Conservation (phyloP, 2,113 vertebrate species). For the Cacatua alba region DNA sequence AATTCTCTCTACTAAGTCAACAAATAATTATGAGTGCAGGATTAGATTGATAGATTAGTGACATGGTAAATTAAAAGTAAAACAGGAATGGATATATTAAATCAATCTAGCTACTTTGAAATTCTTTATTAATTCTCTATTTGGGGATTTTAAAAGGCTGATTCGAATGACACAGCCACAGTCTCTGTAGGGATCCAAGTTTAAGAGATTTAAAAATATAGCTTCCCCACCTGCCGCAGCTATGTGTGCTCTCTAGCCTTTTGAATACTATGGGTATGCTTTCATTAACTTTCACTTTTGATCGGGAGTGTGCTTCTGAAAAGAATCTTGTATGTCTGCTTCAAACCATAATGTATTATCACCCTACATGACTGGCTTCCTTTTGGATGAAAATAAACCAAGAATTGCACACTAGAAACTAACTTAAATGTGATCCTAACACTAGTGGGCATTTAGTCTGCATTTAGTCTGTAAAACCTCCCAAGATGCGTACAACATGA, state of each 20-base stretch:
- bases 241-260: not conserved
- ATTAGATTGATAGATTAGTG: constrained; percentile 67
- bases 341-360: not conserved
- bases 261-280: not conserved
- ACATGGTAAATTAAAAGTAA: constrained; percentile 62
- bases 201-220: not conserved
- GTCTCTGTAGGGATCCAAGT: not conserved
- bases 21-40: constrained; percentile 67
- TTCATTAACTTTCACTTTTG: not conserved
- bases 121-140: constrained; percentile 51
- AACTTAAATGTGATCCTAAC: not conserved
- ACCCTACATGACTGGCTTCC: not conserved
- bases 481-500: not conserved
- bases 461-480: not conserved
- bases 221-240: fast-evolving
- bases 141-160: constrained; percentile 25
- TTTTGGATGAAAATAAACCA: not conserved
- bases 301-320: not conserved
- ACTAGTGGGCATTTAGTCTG: not conserved
- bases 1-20: constrained; percentile 64
- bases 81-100: constrained; percentile 47
- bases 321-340: not conserved
- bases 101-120: constrained; percentile 46
- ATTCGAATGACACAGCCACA: not conserved
- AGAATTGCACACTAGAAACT: not conserved